Percentiles rank a stretch among this genome's conserved stretches.
These are phyloP conservation scores for Harpegnathos saltator DNA, from an alignment of 1,140 invertebrate species.

Conservation along the genomic window DNA sequence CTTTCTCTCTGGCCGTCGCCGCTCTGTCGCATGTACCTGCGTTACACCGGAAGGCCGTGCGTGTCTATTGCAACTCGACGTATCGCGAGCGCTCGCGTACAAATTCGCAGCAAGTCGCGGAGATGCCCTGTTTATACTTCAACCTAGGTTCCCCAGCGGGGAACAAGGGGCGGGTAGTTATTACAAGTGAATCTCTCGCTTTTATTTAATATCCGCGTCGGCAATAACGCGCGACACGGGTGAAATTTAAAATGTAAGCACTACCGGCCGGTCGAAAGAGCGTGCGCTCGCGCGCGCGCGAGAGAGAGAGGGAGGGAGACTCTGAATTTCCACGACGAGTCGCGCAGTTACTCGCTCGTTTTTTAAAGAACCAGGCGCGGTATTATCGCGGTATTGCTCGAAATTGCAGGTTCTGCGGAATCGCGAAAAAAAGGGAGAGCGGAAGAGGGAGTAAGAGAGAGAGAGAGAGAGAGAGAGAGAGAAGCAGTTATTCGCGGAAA, in stretches of 20 bases:
- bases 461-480: too few relatives aligned
- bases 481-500: constrained; percentile 48
- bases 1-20: too few relatives aligned
- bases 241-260: neutral
- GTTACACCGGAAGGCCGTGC: constrained; percentile 9
- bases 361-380: neutral
- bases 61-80: constrained; percentile 10
- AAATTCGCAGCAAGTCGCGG: constrained; percentile 25
- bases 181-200: neutral
- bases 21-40: neutral
- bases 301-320: too few relatives aligned
- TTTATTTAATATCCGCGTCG: neutral
- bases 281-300: too few relatives aligned
- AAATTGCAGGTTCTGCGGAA: neutral
- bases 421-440: neutral
- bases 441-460: too few relatives aligned
- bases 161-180: constrained; percentile 1
- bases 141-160: constrained; percentile 37
- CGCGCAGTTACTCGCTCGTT: neutral
- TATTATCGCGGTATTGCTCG: constrained; percentile 15
- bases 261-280: too few relatives aligned
- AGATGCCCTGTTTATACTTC: constrained; percentile 38
- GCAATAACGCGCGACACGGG: neutral
- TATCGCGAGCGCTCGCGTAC: neutral
- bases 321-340: neutral